These are phyloP conservation scores for Drosophila bunnanda DNA, from an alignment of 2,888 invertebrate species.

Conservation along the genomic window DNA sequence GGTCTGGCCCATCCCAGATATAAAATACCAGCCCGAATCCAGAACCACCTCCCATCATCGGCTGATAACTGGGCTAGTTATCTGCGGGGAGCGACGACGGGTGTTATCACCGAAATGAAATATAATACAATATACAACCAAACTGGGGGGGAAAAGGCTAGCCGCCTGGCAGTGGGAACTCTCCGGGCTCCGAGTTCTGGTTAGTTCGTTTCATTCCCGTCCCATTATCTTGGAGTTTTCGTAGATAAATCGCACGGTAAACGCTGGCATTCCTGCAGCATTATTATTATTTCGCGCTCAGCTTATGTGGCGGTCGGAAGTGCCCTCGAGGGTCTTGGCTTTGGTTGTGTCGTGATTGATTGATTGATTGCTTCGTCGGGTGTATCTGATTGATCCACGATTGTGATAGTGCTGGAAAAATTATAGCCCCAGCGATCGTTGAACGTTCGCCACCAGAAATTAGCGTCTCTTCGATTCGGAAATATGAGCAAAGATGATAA, in stretches of 20 bases:
- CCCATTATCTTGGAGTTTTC: slow-evolving; percentile 77
- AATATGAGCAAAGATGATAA: slow-evolving; percentile 83
- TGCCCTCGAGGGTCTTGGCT: slow-evolving; percentile 31
- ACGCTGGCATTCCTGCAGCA: slow-evolving; percentile 50
- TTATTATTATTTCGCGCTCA: slow-evolving; percentile 42
- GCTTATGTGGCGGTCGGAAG: slow-evolving; percentile 49
- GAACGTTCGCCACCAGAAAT: slow-evolving; percentile 32
- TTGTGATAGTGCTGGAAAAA: slow-evolving; percentile 14
- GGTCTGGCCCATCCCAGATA: slow-evolving; percentile 31
- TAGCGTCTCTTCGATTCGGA: slow-evolving; percentile 41
- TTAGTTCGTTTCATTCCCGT: slow-evolving; percentile 40
- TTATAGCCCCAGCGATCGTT: slow-evolving; percentile 24
- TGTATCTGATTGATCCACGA: slow-evolving; percentile 29
- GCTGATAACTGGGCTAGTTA: slow-evolving; percentile 60
- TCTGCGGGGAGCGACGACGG: slow-evolving; percentile 44
- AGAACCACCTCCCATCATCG: slow-evolving; percentile 27
- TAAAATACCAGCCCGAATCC: slow-evolving; percentile 6
- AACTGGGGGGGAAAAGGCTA: slow-evolving; percentile 4
- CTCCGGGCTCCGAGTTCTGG: slow-evolving; percentile 13
- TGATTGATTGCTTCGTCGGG: slow-evolving; percentile 28
- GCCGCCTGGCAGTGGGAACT: background rate
- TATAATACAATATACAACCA: slow-evolving; percentile 66
- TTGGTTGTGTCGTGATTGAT: slow-evolving; percentile 14
- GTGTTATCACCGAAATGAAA: slow-evolving; percentile 70
- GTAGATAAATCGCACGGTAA: slow-evolving; percentile 73